Base-by-base conservation (phyloP, 2,888 invertebrate species). In the Mesorhabditis belari region DNA sequence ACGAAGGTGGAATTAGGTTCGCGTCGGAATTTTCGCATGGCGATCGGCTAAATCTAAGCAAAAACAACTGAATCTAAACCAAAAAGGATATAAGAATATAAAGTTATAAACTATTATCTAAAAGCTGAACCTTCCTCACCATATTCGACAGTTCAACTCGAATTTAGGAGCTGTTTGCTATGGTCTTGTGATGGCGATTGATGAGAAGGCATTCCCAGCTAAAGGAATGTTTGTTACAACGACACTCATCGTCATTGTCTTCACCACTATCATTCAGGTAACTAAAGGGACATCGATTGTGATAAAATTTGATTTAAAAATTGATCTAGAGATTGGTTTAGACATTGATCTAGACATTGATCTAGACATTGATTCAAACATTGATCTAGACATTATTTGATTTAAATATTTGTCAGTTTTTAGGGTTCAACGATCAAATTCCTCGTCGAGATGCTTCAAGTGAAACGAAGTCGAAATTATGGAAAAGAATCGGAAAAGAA, bases 191-290 rank as follows among this genome's bases (percentile, higher is more conserved):
- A 71, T 70, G 62, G 65, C 73, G 5, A 61, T 77, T 51, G 89
- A 92, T 82, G 88, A 89, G 28, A 85, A 87, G 61, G 86, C 89
- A 71, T 90, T 94, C 62, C 88, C 88, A 66, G 86, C 90, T 60
- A 92, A 93, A 82, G 89, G 90, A 17, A 92, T 95, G 90, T 93
- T 95, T 83, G 90, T 94, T 72, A 95, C 95, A 27, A 92, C 95
- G 1, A 95, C 95, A 2, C 91, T 96, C 78, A 90, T 92, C 58
- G 91, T 96, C 72, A 90, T 98, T 77, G 92, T 94, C 83, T 95
- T 95, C 84, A 96, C 96, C 2, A 95, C 96, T 17, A 94, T 96
- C 83, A 86, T 96, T 77, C 96, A 96, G 87, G 87, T 87, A 63
- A 61, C 21, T n/a, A n/a, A n/a, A n/a, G n/a, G n/a, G n/a, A n/a